Evolutionary conservation across 2,888 invertebrate genomes (phyloP).

Genomic region (Eretmocerus hayati): DNA sequence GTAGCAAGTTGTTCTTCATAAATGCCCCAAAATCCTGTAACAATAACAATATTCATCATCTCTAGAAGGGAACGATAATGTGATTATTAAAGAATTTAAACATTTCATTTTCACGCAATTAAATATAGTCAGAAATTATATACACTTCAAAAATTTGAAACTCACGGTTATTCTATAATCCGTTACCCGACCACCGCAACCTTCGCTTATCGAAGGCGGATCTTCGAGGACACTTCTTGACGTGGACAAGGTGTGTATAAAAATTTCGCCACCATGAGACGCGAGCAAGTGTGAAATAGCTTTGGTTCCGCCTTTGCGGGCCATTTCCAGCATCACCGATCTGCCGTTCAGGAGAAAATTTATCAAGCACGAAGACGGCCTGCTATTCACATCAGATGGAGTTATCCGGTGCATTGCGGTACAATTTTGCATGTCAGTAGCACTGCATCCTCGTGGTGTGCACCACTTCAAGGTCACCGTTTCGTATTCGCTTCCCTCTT

Average conservation of each 20-base stretch:
- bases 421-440: conserved; percentile 73
- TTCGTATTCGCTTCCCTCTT: conserved; percentile 68
- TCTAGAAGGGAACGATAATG: too few species aligned
- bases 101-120: too few species aligned
- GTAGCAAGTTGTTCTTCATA: conserved; percentile 76
- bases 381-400: conserved; percentile 91
- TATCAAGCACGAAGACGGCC: conserved; percentile 94
- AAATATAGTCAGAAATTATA: too few species aligned
- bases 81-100: too few species aligned
- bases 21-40: conserved; percentile 80
- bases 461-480: conserved; percentile 94
- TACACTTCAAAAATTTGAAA: conserved; percentile 1
- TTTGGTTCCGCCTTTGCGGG: conserved; percentile 74
- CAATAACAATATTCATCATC: too few species aligned
- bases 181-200: conserved; percentile 86
- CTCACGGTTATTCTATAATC: conserved; percentile 71
- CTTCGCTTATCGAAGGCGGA: conserved; percentile 91
- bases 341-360: conserved; percentile 93
- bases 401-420: conserved; percentile 85
- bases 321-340: conserved; percentile 89
- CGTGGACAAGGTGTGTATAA: conserved; percentile 85
- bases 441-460: conserved; percentile 83
- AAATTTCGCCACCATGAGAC: conserved; percentile 92
- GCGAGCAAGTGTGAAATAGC: conserved; percentile 88
- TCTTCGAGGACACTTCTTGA: conserved; percentile 84